A percentile compares a stretch with the other conserved stretches of the same genome.
phyloP scores from a whole-genome alignment of 2,113 vertebrate species.

The Lepisosteus osseus region DNA sequence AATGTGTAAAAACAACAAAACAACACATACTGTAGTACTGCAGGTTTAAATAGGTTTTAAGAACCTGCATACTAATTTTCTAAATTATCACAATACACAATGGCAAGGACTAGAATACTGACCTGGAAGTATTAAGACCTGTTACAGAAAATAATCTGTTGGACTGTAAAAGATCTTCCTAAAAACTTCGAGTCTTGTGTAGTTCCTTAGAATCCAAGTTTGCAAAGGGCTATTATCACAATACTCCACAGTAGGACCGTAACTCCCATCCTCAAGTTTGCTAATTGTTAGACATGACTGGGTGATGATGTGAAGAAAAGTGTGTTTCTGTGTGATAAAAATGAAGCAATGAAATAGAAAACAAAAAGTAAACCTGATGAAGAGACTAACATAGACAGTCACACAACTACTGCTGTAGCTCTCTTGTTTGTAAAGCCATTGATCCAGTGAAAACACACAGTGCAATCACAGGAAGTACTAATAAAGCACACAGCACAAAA shows the following conservation, averaged over 20 bases:
- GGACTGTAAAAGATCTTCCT: constrained; percentile 80
- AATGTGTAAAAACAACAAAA: no score
- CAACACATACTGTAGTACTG: no score
- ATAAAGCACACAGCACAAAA: background rate
- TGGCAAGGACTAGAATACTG: constrained; percentile 38
- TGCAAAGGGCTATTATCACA: constrained; percentile 76
- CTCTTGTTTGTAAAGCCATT: background rate
- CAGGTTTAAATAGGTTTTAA: background rate
- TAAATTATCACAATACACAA: constrained; percentile 2
- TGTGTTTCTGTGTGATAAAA: constrained; percentile 73
- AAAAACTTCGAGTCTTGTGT: constrained; percentile 77
- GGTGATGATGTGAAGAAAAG: constrained; percentile 86
- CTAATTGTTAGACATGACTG: constrained; percentile 89
- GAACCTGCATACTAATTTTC: background rate
- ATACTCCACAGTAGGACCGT: constrained; percentile 78
- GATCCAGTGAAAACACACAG: background rate
- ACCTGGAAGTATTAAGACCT: constrained; percentile 41
- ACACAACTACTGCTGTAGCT: background rate
- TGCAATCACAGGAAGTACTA: background rate
- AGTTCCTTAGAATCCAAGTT: constrained; percentile 80
- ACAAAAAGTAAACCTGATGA: constrained; percentile 3
- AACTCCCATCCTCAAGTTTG: constrained; percentile 75
- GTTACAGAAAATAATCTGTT: constrained; percentile 84
- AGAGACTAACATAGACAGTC: constrained; percentile 13
- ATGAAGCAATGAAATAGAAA: constrained; percentile 23